Percentiles rank a stretch among this genome's conserved stretches.
phyloP scores from a whole-genome alignment of 2,797 vertebrate species.

The Eulemur rubriventer region DNA sequence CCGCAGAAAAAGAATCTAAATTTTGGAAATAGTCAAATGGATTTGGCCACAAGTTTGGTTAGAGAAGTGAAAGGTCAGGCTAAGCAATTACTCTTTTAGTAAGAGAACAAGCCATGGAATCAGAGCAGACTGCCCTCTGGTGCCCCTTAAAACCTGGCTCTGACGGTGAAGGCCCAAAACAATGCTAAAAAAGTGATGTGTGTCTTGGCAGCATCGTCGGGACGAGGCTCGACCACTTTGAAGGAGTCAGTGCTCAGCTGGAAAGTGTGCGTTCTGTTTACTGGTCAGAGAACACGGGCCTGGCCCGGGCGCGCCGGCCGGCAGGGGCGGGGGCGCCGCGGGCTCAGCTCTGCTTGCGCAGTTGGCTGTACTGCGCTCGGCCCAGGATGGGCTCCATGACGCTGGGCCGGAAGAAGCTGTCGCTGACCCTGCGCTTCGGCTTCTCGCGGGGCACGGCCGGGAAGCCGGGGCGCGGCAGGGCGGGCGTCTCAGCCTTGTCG shows the following conservation, averaged over 20 bases:
- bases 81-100: not conserved
- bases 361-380: conserved; percentile 76
- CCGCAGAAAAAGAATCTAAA: not conserved
- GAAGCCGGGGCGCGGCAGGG: conserved; percentile 51
- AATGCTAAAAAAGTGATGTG: not conserved
- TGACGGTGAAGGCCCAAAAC: not conserved
- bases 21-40: not conserved
- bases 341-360: conserved; percentile 86
- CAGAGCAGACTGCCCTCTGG: not conserved
- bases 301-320: not conserved
- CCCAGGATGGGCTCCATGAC: conserved; percentile 79
- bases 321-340: not conserved
- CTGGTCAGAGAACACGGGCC: not conserved
- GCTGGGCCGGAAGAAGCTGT: conserved; percentile 85
- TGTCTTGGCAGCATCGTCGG: not conserved
- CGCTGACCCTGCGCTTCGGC: conserved; percentile 80
- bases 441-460: conserved; percentile 69
- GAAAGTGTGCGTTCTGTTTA: not conserved
- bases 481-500: conserved; percentile 64
- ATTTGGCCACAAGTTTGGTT: not conserved
- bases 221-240: not conserved
- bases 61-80: not conserved
- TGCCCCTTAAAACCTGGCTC: not conserved
- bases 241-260: not conserved
- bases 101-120: not conserved